These are phyloP conservation scores for Coenonympha glycerion DNA, from an alignment of 2,888 invertebrate genomes.

Conservation along the genomic window DNA sequence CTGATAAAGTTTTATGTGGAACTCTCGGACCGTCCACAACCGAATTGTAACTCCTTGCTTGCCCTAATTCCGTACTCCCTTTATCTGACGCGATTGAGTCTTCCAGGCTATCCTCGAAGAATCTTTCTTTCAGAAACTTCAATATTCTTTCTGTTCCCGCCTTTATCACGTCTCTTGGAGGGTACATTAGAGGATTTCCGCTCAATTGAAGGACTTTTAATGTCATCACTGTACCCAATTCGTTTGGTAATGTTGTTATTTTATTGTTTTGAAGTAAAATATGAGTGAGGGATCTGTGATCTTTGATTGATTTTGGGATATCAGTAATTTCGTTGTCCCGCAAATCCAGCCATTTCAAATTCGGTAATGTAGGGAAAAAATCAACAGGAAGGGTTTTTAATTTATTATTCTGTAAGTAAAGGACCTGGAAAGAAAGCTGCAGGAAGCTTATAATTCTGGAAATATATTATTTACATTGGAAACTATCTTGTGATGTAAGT, in stretches of 20 bases:
- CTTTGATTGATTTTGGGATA: slow-evolving; percentile 74
- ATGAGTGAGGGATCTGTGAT: slow-evolving; percentile 77
- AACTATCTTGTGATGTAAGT: too few species aligned
- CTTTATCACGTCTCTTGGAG: slow-evolving; percentile 70
- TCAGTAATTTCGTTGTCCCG: slow-evolving; percentile 76
- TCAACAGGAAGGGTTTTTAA: slow-evolving; percentile 72
- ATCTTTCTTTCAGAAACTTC: slow-evolving; percentile 55
- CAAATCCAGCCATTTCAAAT: slow-evolving; percentile 79
- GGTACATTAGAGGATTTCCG: slow-evolving; percentile 78
- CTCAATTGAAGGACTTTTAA: slow-evolving; percentile 78
- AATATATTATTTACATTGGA: too few species aligned
- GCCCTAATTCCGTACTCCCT: slow-evolving; percentile 29
- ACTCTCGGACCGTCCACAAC: slow-evolving; percentile 47
- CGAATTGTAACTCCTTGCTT: slow-evolving; percentile 56
- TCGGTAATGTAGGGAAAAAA: slow-evolving; percentile 73
- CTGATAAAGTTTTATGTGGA: slow-evolving; percentile 40
- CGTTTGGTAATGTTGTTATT: slow-evolving; percentile 76
- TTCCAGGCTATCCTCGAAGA: slow-evolving; percentile 41
- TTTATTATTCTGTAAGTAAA: slow-evolving; percentile 73
- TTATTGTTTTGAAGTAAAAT: slow-evolving; percentile 79
- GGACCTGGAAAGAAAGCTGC: slow-evolving; percentile 48
- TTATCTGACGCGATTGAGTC: slow-evolving; percentile 50
- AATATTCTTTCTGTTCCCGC: slow-evolving; percentile 62
- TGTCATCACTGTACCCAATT: slow-evolving; percentile 76
- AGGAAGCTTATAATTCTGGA: too few species aligned